Conservation (phyloP, 2,113 vertebrate species). For the Gobiocypris rarus region DNA sequence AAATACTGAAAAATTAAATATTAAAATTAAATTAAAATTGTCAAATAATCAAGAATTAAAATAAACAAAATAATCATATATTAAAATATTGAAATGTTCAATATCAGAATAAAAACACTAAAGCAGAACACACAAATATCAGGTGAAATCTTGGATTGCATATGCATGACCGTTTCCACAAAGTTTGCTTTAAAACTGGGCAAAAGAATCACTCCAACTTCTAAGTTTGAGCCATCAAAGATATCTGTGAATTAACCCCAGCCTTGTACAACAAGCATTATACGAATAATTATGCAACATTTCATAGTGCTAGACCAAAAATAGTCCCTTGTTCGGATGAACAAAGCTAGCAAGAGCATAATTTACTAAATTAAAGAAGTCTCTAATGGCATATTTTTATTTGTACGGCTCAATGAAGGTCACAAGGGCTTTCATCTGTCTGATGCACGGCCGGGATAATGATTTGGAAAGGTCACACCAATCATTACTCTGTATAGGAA, state of each 20-base stretch:
- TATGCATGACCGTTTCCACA: not conserved
- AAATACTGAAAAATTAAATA: no score
- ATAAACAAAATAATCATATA: not conserved
- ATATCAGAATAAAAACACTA: not conserved
- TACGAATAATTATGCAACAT: not conserved
- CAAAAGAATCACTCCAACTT: not conserved
- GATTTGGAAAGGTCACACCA: slow-evolving; percentile 50
- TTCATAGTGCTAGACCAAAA: not conserved
- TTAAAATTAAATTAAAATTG: no score
- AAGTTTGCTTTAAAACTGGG: slow-evolving; percentile 7
- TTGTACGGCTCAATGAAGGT: slow-evolving; percentile 50
- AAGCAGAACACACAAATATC: not conserved
- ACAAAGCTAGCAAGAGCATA: slow-evolving; percentile 10
- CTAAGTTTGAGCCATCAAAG: not conserved
- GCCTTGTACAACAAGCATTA: not conserved
- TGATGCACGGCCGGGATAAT: slow-evolving; percentile 30
- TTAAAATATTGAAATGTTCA: no score
- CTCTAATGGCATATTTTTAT: slow-evolving; percentile 37
- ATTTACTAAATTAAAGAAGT: slow-evolving; percentile 42
- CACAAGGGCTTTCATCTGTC: slow-evolving; percentile 49
- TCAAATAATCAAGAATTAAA: not conserved
- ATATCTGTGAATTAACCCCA: not conserved
- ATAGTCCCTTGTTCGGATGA: slow-evolving; percentile 39
- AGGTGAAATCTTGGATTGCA: not conserved
- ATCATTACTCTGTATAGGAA: slow-evolving; percentile 31